Evolutionary conservation across 2,888 invertebrate genomes (phyloP).

Genomic region (Gymnocheta viridis): DNA sequence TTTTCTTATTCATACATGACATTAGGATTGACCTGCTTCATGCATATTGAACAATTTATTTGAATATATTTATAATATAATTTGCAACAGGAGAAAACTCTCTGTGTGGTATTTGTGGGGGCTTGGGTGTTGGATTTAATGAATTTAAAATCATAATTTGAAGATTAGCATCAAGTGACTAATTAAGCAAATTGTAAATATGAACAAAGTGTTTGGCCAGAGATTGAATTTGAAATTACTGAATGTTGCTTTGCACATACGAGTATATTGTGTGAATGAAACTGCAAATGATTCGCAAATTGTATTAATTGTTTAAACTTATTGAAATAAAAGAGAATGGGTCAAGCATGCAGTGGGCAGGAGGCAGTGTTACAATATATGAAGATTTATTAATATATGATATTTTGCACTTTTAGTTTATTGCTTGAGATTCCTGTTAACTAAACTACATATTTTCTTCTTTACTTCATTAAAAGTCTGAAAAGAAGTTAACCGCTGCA

Average conservation of each 20-base stretch:
- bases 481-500: too few species aligned
- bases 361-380: too few species aligned
- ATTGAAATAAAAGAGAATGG: neutral
- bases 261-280: neutral
- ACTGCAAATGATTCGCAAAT: neutral
- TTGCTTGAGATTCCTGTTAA: too few species aligned
- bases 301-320: too few species aligned
- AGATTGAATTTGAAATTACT: neutral
- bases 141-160: conserved; percentile 11
- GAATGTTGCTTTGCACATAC: too few species aligned
- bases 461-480: too few species aligned
- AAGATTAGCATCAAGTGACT: conserved; percentile 18
- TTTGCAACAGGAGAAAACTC: neutral
- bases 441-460: too few species aligned
- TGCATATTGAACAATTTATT: conserved; percentile 29
- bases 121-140: conserved; percentile 1
- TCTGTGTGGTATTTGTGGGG: neutral
- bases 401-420: too few species aligned
- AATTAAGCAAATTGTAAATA: neutral
- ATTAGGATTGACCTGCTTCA: conserved; percentile 10
- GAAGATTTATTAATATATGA: too few species aligned
- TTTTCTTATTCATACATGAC: conserved; percentile 12
- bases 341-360: too few species aligned
- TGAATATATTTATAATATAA: neutral
- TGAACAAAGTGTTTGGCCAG: neutral